Base-by-base conservation (phyloP, 2,113 vertebrate genomes). In the Xiphophorus couchianus region DNA sequence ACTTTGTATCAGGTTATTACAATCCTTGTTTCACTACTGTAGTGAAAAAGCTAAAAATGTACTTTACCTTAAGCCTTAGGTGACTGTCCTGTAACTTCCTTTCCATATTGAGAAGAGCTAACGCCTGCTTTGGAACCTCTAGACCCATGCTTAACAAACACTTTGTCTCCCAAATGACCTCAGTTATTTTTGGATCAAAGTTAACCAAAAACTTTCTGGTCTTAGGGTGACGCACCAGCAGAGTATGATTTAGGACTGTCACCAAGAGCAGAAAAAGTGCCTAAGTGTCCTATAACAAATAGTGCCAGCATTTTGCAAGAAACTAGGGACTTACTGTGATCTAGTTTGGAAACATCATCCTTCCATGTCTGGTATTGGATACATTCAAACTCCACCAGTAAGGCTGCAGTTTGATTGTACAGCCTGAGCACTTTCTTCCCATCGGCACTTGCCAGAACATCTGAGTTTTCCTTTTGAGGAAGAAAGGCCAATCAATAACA, bases 91-190 rank as follows among this genome's bases (percentile, higher is more conserved):
- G 95, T 74, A 96, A 71, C 25, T 88, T 86, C 65, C 29, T 84
- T 91, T 96, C 92, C 74, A 92, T n/a, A 42, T 94, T 92, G 73
- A 95, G 83, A 80, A 97, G 69, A 62, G 42, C 89, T 80, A 93
- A 82, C 60, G 95, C 95, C 82, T 93, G 82, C 19, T 95, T 92
- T 0, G 96, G 96, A 84, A 97, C 89, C 33, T 95, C 92, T 29
- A 97, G 80, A 31, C 90, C 94, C 94, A 96, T 81, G 77, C 94
- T 96, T 39, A 95, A 42, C 95, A 97, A 94, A 81, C 94, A 95
- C 78, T 96, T 96, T 0, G 95, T 93, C 75, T 97, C 96, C 64
- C 75, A 84, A 22, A 95, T 83, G 69, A 95, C 78, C 82, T 96
- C 95, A 69, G 78, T 79, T 79, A 97, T 93, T 42, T 96, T 94